phyloP scores from a whole-genome alignment of 2,113 vertebrate species.

The Heterotis niloticus region DNA sequence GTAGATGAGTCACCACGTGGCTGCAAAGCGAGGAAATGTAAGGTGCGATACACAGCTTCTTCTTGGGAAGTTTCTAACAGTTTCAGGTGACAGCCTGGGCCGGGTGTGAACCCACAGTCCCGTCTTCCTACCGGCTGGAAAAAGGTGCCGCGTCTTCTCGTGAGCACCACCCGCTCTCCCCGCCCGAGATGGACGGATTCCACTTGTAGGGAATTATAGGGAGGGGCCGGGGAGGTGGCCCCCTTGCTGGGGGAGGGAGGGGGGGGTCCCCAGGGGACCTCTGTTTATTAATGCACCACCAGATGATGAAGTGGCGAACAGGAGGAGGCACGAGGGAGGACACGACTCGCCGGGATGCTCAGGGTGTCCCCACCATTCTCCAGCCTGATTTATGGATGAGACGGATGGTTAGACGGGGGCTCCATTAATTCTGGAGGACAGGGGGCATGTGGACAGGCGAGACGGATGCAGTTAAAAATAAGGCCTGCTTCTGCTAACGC shows the following conservation, averaged over 20 bases:
- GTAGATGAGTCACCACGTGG: too few species aligned
- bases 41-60: too few species aligned
- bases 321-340: slow-evolving; percentile 43
- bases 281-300: slow-evolving; percentile 80
- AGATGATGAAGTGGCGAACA: slow-evolving; percentile 73
- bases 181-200: slow-evolving; percentile 66
- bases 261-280: slow-evolving; percentile 70
- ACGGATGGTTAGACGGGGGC: slow-evolving; percentile 71
- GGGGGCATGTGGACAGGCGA: slow-evolving; percentile 53
- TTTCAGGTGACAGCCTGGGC: background rate
- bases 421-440: slow-evolving; percentile 80
- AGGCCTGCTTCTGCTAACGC: slow-evolving; percentile 47
- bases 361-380: slow-evolving; percentile 80
- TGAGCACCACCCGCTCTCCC: slow-evolving; percentile 53
- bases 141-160: slow-evolving; percentile 39
- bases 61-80: too few species aligned
- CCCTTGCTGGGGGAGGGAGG: slow-evolving; percentile 67
- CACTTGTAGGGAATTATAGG: slow-evolving; percentile 73
- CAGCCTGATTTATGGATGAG: slow-evolving; percentile 89
- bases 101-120: slow-evolving; percentile 18
- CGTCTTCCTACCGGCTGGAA: background rate
- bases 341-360: slow-evolving; percentile 42
- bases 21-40: too few species aligned
- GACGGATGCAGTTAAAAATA: slow-evolving; percentile 64
- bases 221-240: slow-evolving; percentile 52